phyloP scores from a whole-genome alignment of 2,113 vertebrate genomes.

The Hemichromis elongatus region DNA sequence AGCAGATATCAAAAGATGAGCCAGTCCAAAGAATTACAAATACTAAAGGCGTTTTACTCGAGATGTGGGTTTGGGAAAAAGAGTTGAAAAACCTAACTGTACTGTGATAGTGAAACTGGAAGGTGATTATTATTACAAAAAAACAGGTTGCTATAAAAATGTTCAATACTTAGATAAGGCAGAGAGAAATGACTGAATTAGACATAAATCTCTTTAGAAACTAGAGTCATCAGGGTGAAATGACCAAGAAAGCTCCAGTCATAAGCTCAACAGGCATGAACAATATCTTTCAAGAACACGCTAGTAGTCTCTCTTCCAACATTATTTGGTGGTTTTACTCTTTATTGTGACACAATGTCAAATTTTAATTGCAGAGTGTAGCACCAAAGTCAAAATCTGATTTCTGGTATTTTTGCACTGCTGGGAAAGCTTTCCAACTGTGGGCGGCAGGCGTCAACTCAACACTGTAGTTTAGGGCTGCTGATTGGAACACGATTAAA shows the following conservation, averaged over 20 bases:
- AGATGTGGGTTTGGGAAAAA: background rate
- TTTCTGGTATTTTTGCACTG: background rate
- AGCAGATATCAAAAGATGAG: background rate
- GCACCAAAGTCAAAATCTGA: background rate
- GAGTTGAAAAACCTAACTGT: background rate
- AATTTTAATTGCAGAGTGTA: background rate
- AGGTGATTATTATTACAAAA: background rate
- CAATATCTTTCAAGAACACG: conserved; percentile 1
- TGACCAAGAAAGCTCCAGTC: background rate
- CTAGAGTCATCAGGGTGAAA: background rate
- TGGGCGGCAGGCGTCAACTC: conserved; percentile 9
- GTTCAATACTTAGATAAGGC: background rate
- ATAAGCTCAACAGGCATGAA: background rate
- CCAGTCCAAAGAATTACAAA: background rate
- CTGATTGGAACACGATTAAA: conserved; percentile 42
- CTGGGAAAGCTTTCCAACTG: conserved; percentile 1
- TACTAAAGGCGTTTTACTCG: background rate
- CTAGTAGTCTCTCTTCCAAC: background rate
- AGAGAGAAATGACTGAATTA: background rate
- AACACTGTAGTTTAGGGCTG: conserved; percentile 10
- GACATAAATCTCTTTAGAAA: background rate
- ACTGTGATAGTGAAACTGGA: background rate
- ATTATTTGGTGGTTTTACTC: background rate
- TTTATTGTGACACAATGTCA: background rate
- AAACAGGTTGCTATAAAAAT: background rate